Evolutionary conservation across 2,797 vertebrate species (phyloP).

Genomic region (Rachycentron canadum): DNA sequence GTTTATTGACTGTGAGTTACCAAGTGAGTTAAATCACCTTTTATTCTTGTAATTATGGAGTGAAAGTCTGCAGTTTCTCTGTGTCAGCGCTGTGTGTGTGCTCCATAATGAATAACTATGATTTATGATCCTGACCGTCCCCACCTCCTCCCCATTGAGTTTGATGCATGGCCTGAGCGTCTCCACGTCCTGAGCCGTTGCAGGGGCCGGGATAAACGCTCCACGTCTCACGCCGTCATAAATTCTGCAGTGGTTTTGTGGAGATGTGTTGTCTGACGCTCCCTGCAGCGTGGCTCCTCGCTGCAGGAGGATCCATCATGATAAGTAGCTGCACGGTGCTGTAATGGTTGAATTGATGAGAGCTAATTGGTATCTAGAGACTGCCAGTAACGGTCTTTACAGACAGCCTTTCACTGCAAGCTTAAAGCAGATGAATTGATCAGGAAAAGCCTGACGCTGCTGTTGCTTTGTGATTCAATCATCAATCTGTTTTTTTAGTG

Average conservation of each 20-base stretch:
- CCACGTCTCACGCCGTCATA: constrained; percentile 31
- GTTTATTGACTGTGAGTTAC: constrained; percentile 38
- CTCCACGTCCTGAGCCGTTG: constrained; percentile 30
- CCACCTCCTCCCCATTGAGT: constrained; percentile 21
- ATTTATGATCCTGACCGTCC: constrained; percentile 54
- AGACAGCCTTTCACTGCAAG: neutral
- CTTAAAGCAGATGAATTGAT: constrained; percentile 43
- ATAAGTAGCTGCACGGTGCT: constrained; percentile 39
- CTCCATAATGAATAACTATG: constrained; percentile 48
- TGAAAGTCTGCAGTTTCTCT: constrained; percentile 37
- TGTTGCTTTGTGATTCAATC: constrained; percentile 7
- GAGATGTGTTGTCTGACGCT: constrained; percentile 23
- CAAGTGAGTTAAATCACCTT: constrained; percentile 31
- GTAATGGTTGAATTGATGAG: constrained; percentile 58
- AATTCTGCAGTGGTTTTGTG: constrained; percentile 45
- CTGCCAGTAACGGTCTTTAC: constrained; percentile 43
- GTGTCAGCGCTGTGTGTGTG: constrained; percentile 41
- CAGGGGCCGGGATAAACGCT: constrained; percentile 55
- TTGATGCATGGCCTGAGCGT: constrained; percentile 48
- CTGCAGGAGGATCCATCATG: constrained; percentile 61
- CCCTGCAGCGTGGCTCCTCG: constrained; percentile 27
- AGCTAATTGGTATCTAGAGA: constrained; percentile 60
- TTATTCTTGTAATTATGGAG: constrained; percentile 44
- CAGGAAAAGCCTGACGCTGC: neutral
- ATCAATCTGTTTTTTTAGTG: constrained; percentile 7